Base-by-base conservation (phyloP, 2,113 vertebrate species). In the Chaenocephalus aceratus region DNA sequence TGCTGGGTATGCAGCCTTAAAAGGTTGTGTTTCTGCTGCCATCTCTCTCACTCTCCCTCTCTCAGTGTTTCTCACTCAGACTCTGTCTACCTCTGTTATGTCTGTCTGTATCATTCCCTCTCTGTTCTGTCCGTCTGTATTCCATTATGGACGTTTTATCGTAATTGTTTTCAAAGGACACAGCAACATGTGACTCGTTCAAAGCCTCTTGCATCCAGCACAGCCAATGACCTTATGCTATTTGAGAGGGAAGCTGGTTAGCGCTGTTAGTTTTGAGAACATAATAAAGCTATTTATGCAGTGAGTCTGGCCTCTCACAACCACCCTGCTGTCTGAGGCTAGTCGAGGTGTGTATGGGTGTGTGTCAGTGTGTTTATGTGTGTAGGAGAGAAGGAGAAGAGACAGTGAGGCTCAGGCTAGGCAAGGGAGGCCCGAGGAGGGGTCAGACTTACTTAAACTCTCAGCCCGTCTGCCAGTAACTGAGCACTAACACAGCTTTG, bases 221-320 rank as follows among this genome's bases (percentile, higher is more conserved):
- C 86, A 79, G 80, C 75, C 57, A 88, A 69, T 86, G 73, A 89
- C 89, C 87, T 89, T 91, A 88, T 93, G 90, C 86, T 91, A 71
- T 92, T 90, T 86, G 86, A 89, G 88, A 91, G 89, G 78, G 84
- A 91, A 90, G 86, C 89, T 86, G 85, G 84, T 91, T 84, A 89
- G 86, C 26, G 41, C 83, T 86, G 83, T 87, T 84, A 90, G 88
- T 91, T 92, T 88, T 83, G 84, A 89, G 91, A 90, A 90, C 89
- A 93, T 94, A 93, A 93, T 94, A 94, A 94, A 95, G 86, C 89
- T 94, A 92, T 94, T 94, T 94, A 94, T 92, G 94, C 90, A 88
- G 89, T 57, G 74, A 90, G 87, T 91, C 90, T 92, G 88, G 93
- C 84, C 88, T 89, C 93, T 92, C 84, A 95, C 95, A 95, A 94